Conservation (phyloP, 1,140 invertebrate genomes). For the Phthorimaea operculella region DNA sequence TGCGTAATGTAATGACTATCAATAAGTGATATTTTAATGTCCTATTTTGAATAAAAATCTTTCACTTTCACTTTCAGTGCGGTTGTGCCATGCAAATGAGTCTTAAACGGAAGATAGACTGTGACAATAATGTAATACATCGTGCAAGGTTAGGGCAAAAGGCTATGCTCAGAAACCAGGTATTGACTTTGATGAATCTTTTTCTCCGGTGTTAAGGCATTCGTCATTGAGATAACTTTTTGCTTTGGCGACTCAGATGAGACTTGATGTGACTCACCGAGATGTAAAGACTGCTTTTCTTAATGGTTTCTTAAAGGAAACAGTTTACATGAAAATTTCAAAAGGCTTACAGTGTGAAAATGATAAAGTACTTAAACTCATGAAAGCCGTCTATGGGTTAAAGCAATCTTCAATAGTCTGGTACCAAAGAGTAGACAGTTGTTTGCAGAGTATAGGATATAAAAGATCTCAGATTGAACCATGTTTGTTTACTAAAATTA, state of each 20-base stretch:
- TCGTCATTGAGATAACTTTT: slow-evolving; percentile 18
- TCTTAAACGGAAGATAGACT: slow-evolving; percentile 1
- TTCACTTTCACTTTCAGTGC: slow-evolving; percentile 14
- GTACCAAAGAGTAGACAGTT: slow-evolving; percentile 22
- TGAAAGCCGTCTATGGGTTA: slow-evolving; percentile 19
- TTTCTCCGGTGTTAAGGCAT: slow-evolving; percentile 11
- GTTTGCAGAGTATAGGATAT: slow-evolving; percentile 19
- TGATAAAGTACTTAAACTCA: slow-evolving; percentile 23
- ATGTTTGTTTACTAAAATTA: slow-evolving; percentile 26
- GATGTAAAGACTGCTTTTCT: slow-evolving; percentile 14
- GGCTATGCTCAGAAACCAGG: slow-evolving; percentile 1
- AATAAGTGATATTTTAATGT: too few relatives aligned
- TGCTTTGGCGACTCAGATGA: slow-evolving; percentile 1
- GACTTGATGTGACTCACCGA: slow-evolving; percentile 9
- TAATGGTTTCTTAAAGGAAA: slow-evolving; percentile 13
- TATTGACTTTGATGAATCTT: slow-evolving; percentile 6
- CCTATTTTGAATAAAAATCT: too few relatives aligned
- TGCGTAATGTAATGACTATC: too few relatives aligned
- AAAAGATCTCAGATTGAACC: slow-evolving; percentile 21
- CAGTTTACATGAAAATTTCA: slow-evolving; percentile 9
- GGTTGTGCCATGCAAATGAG: slow-evolving; percentile 16
- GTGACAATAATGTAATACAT: slow-evolving; percentile 8
- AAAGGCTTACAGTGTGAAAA: slow-evolving; percentile 1
- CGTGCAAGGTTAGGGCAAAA: slow-evolving; percentile 7
- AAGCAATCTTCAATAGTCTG: slow-evolving; percentile 24